Base-by-base conservation (phyloP, 2,113 vertebrate genomes). In the Apistogramma diplotaenia region DNA sequence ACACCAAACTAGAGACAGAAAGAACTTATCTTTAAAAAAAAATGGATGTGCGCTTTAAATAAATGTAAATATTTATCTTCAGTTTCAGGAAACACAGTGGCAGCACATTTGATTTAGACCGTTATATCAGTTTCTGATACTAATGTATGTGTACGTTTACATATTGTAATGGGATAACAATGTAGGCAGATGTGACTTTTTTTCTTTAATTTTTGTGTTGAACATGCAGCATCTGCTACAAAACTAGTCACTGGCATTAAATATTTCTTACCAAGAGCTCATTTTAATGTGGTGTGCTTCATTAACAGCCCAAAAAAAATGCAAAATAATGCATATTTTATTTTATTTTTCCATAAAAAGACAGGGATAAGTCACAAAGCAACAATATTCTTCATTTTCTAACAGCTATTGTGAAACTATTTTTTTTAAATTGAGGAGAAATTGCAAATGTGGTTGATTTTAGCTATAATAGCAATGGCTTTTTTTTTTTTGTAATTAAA, bases 291-390 rank as follows among this genome's bases (percentile, higher is more conserved):
- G 19, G 10, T 15, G 6, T 74, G 5, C 6, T 61, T 84, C 53
- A 86, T 2, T 82, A 33, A 85, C 31, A 76, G 40, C 11, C 9
- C n/a, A 74, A 55, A 49, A 83, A 83, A 40, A 82, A 53, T 88
- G 85, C 85, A 83, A 86, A 83, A 65, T 78, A 85, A 91, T 87
- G 89, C 89, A 86, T 82, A 33, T 92, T 93, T 93, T 92, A 65
- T 89, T 92, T 76, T 73, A 88, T 87, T 75, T 75, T 89, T 88
- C 81, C 86, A 89, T 93, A 92, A 91, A 93, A 94, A 94, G 89
- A 93, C 88, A 88, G 82, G 83, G 86, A 86, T 81, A 89, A 92
- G 85, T 92, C 89, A 94, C 93, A 93, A 93, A 92, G 93, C 85
- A 92, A 92, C 74, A 88, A 88, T 78, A 86, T 88, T 90, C 91